Evolutionary conservation across 1,140 invertebrate genomes (phyloP).

Genomic region (Cotesia vestalis): DNA sequence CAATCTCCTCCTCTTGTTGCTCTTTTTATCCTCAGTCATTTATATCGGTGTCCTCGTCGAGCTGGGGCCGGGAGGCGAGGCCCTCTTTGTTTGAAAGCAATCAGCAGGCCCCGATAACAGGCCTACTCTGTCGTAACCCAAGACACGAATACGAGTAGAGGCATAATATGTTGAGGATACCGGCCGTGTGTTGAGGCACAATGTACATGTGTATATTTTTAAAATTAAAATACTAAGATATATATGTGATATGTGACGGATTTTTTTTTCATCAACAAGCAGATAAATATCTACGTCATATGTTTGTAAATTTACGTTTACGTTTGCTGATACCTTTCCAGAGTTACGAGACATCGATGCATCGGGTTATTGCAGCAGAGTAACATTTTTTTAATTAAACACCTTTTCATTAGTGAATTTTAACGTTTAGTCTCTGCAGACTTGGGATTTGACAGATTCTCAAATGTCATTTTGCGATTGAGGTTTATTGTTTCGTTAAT

Average conservation of each 20-base stretch:
- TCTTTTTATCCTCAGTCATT: slow-evolving; percentile 40
- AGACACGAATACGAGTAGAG: slow-evolving; percentile 50
- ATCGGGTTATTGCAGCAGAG: no score
- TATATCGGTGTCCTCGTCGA: slow-evolving; percentile 31
- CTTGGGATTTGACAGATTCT: no score
- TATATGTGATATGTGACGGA: slow-evolving; percentile 11
- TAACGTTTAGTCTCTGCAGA: no score
- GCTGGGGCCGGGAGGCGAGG: slow-evolving; percentile 15
- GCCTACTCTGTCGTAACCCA: slow-evolving; percentile 64
- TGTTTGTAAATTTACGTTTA: slow-evolving; percentile 7
- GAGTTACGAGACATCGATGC: no score
- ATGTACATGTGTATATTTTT: slow-evolving; percentile 39
- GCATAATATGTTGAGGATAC: slow-evolving; percentile 19
- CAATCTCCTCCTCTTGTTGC: slow-evolving; percentile 63
- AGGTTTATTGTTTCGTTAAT: no score
- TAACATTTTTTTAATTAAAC: no score
- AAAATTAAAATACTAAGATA: slow-evolving; percentile 14
- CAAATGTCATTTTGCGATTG: no score
- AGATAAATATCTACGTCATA: slow-evolving; percentile 25
- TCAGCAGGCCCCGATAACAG: slow-evolving; percentile 65
- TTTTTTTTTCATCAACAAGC: neutral
- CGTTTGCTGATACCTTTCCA: neutral
- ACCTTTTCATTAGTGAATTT: no score
- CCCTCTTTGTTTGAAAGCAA: slow-evolving; percentile 52
- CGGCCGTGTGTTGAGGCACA: slow-evolving; percentile 44